Evolutionary conservation across 2,888 invertebrate species (phyloP), one percentile per base, ranked within the genome.

Genomic region (Cryptophagus acutangulus): DNA sequence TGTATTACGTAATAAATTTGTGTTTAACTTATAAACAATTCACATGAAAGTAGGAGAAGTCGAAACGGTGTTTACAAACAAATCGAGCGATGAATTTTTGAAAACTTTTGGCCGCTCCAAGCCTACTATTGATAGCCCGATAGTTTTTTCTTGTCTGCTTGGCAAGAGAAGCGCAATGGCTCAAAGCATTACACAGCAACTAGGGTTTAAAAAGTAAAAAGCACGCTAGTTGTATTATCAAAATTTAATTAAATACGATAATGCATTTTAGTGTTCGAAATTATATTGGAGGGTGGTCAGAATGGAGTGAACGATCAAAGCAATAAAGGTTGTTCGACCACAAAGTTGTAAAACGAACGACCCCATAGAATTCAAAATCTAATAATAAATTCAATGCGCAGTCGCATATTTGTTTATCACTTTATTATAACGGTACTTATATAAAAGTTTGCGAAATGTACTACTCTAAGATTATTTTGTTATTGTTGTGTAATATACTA

Each of bases 221-320:
- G 16, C 8, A 28, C n/a, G n/a, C n/a, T 15, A 31, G 16, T 31
- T 16, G 16, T 12, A 28, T 8, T 8, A 9, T 3, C 16, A 20
- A 12, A 18, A 18, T 26, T 26, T 31, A 41, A 25, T 40, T 44
- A 16, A 38, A 6, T 26, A 13, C 45, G 24, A 31, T 15, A n/a
- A 13, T 25, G 14, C 12, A 20, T 65, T 67, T 42, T 51, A 74
- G 74, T 31, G 59, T 63, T 2, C 63, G 61, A 33, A 71, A 72
- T 53, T 74, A 71, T 46, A 39, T 38, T 30, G 74, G 74, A 33
- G 74, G 74, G 24, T 74, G 72, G 71, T 45, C 62, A 6, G 74
- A 74, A 28, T 74, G 74, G 74, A 69, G 69, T 43, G 63, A 53
- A 34, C 61, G 61, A 33, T 56, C 57, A 18, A 62, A 61, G 12